These are phyloP conservation scores for Bothrops jararaca DNA, from an alignment of 2,113 vertebrate genomes.

Conservation along the genomic window DNA sequence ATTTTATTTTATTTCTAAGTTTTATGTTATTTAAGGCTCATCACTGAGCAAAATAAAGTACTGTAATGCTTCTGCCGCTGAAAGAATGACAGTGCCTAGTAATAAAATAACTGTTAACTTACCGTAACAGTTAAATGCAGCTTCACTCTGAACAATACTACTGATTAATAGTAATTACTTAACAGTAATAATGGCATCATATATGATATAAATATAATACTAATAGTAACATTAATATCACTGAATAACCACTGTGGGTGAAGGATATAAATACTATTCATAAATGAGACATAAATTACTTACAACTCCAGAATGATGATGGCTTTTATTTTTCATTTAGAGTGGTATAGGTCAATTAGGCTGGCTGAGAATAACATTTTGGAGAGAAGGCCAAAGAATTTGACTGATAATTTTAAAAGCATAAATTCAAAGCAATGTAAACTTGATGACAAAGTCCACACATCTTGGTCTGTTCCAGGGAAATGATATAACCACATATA, in stretches of 20 bases:
- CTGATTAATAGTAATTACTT: background rate
- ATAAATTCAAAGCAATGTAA: background rate
- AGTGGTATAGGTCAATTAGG: background rate
- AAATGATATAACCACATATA: background rate
- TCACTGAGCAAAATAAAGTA: background rate
- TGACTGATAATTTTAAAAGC: conserved; percentile 17
- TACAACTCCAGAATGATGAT: background rate
- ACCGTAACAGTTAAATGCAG: background rate
- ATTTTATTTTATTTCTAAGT: background rate
- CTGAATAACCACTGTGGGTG: background rate
- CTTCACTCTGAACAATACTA: background rate
- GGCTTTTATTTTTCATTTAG: background rate
- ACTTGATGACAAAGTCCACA: background rate
- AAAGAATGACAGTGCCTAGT: background rate
- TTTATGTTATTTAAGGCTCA: background rate
- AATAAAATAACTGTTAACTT: background rate
- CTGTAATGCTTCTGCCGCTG: background rate
- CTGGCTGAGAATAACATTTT: background rate
- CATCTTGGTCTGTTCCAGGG: background rate
- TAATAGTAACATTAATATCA: background rate
- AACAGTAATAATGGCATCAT: background rate
- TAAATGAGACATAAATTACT: background rate
- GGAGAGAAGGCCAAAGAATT: background rate
- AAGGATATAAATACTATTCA: background rate
- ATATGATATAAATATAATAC: background rate